phyloP scores from a whole-genome alignment of 2,797 vertebrate genomes.

The Gephyroberyx darwinii region DNA sequence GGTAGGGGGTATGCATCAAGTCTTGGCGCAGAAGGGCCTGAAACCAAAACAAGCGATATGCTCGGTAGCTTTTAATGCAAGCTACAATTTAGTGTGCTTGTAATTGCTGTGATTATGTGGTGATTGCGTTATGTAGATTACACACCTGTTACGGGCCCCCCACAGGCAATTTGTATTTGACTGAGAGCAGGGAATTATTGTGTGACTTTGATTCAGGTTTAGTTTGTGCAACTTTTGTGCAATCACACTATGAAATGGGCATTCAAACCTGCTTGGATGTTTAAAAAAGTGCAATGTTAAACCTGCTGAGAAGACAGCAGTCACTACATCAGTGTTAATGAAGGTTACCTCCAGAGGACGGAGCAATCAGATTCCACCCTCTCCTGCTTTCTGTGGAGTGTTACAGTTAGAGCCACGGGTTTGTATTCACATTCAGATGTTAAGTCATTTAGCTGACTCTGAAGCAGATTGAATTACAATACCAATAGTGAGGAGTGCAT shows the following conservation, averaged over 20 bases:
- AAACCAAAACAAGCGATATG: conserved; percentile 36
- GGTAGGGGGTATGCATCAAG: conserved; percentile 4
- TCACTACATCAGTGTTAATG: background rate
- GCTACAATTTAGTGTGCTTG: conserved; percentile 55
- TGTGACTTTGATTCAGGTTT: conserved; percentile 51
- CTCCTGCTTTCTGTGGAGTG: conserved; percentile 4
- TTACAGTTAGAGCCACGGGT: background rate
- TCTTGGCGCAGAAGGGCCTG: background rate
- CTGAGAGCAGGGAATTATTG: conserved; percentile 52
- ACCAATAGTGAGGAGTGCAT: conserved; percentile 14
- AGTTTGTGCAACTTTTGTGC: conserved; percentile 41
- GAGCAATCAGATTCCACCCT: conserved; percentile 4
- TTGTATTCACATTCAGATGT: conserved; percentile 8
- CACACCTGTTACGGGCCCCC: conserved; percentile 60
- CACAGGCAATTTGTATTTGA: conserved; percentile 49
- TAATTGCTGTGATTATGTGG: conserved; percentile 73
- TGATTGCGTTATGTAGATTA: conserved; percentile 74
- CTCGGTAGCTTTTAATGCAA: conserved; percentile 52
- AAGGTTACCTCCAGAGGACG: conserved; percentile 12
- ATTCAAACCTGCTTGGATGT: conserved; percentile 7
- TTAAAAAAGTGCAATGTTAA: background rate
- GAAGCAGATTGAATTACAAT: conserved; percentile 8
- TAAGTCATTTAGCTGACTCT: conserved; percentile 19
- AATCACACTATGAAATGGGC: conserved; percentile 19
- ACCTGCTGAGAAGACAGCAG: background rate